Evolutionary conservation across 1,140 invertebrate species (phyloP).

Genomic region (Platorchestia sp.): DNA sequence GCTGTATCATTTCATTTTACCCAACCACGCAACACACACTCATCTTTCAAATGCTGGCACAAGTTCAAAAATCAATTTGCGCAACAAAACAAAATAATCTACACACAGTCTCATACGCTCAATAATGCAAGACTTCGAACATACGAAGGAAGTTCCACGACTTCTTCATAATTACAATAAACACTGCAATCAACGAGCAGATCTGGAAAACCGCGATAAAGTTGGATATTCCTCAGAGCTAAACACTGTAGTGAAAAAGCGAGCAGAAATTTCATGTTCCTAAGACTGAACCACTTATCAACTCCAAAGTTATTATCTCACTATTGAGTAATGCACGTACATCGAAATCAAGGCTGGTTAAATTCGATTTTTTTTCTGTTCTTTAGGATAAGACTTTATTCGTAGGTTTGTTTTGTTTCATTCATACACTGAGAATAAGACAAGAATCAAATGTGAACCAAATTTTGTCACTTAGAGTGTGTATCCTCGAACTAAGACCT

Average conservation of each 20-base stretch:
- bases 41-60: not conserved
- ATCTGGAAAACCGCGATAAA: not conserved
- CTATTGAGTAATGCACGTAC: not conserved
- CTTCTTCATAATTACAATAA: not conserved
- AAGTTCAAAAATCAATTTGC: not conserved
- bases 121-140: not conserved
- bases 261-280: not conserved
- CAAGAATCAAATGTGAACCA: not conserved
- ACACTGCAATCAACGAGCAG: not conserved
- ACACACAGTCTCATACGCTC: not conserved
- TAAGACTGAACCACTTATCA: not conserved
- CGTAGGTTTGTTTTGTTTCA: not conserved
- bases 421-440: not conserved
- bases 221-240: not conserved
- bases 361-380: not conserved
- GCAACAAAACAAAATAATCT: not conserved
- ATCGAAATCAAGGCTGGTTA: not conserved
- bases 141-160: not conserved
- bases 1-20: not conserved
- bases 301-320: not conserved
- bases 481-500: not conserved
- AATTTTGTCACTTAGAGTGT: not conserved
- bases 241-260: not conserved
- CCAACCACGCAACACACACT: not conserved
- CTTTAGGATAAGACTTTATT: not conserved